Base-by-base conservation (phyloP, 2,888 invertebrate species). In the Lepidochrysops patricia region DNA sequence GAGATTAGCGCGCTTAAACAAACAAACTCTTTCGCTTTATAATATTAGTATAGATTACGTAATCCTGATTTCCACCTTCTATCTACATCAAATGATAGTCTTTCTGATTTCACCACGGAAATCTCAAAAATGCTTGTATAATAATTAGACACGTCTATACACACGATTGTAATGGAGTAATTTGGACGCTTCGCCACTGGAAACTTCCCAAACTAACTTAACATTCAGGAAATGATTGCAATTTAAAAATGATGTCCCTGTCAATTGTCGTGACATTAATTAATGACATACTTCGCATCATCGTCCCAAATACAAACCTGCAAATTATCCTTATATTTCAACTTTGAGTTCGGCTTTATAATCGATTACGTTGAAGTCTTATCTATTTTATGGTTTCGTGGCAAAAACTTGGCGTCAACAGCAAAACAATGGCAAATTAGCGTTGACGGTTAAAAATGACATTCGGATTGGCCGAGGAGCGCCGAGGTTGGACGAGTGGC, bases 391-490 rank as follows among this genome's bases (percentile, higher is more conserved):
- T 84, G 89, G 86, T 88, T 84, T 82, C 76, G 76, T 73, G 80
- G 85, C 43, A 43, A 23, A 64, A 89, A 81, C 72, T 72, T 86
- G 87, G 87, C 87, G 86, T 87, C 87, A 81, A 79, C 66, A 74
- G 72, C 76, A 80, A 87, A 87, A 88, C 88, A 89, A 88, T 88
- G 77, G 86, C 85, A 81, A 88, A 89, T 89, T 88, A 88, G 87
- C 75, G 80, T 76, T 86, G 88, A 87, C 87, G 85, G 82, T 76
- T 83, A 86, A 86, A 86, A 88, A 86, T 87, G 84, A 86, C 78
- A 80, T 75, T 74, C 69, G 73, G 70, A 79, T 78, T 74, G 74
- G 75, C 68, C 66, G 68, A 69, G 63, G 13, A 50, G 15, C 6
- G 26, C n/a, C 4, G 7, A 29, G 29, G 29, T 29, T 29, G 29